phyloP scores from a whole-genome alignment of 2,113 vertebrate species.

The Martes martes region DNA sequence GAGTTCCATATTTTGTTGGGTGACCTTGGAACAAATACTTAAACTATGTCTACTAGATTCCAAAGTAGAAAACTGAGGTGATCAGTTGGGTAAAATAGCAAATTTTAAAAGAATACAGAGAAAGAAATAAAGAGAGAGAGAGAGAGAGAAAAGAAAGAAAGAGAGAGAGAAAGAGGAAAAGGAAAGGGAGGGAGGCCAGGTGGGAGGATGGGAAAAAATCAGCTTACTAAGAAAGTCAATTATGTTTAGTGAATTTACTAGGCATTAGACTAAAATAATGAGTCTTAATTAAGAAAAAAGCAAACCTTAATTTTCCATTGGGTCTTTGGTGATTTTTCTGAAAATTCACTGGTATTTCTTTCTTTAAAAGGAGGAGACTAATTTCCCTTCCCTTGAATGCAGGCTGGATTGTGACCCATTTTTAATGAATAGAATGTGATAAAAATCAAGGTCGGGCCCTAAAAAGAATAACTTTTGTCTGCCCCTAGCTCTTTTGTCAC shows the following conservation, averaged over 20 bases:
- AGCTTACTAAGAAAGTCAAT: neutral
- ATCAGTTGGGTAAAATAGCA: neutral
- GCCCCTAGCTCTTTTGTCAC: neutral
- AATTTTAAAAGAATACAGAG: neutral
- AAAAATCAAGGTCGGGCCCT: neutral
- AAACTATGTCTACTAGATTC: neutral
- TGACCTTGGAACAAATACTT: conserved; percentile 2
- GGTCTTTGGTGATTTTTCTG: neutral
- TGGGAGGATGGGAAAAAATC: neutral
- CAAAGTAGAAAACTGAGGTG: neutral
- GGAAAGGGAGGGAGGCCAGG: too few relatives aligned
- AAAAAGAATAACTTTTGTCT: neutral
- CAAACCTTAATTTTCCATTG: neutral
- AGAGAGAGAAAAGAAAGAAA: neutral
- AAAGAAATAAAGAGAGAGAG: rapidly evolving
- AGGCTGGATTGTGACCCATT: neutral
- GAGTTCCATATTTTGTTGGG: neutral
- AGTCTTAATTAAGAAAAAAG: neutral
- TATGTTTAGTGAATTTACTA: neutral
- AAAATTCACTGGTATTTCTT: neutral
- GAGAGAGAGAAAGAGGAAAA: too few relatives aligned
- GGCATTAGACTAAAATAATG: neutral
- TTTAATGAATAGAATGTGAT: neutral
- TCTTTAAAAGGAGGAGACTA: neutral
- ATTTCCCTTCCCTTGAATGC: neutral